phyloP scores from a whole-genome alignment of 2,113 vertebrate species.

The Pachypanchax playfairii region DNA sequence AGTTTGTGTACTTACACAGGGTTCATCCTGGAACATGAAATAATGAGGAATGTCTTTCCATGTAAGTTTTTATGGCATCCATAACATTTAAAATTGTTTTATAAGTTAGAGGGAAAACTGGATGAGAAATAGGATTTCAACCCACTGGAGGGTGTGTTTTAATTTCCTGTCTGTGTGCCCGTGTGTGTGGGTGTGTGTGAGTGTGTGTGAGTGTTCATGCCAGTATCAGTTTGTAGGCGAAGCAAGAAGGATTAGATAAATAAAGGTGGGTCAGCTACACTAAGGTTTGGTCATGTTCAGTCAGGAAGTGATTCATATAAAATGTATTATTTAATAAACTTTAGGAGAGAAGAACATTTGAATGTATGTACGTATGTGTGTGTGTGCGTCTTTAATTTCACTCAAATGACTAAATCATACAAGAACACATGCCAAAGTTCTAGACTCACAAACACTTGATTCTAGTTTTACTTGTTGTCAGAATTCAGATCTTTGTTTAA shows the following conservation, averaged over 20 bases:
- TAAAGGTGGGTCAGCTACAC: constrained; percentile 51
- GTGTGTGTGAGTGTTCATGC: constrained; percentile 6
- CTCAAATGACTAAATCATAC: no score
- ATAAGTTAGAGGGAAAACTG: no score
- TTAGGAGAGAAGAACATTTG: not conserved
- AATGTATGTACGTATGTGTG: no score
- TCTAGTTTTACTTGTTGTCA: not conserved
- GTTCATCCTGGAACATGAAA: no score
- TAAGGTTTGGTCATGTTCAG: constrained; percentile 40
- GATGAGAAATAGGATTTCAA: constrained; percentile 21
- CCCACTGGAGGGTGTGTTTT: constrained; percentile 53
- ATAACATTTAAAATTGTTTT: no score
- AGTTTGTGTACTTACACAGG: not conserved
- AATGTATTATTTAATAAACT: not conserved
- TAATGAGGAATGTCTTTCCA: no score
- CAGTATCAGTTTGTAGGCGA: constrained; percentile 43
- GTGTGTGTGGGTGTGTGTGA: not conserved
- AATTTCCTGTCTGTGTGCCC: constrained; percentile 43
- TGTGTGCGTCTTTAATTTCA: no score
- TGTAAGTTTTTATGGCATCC: no score
- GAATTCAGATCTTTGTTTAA: not conserved
- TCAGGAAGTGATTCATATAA: constrained; percentile 62
- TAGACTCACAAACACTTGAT: no score
- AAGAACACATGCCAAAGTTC: no score
- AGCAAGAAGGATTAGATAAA: constrained; percentile 52